Conservation (phyloP, 2,797 vertebrate genomes). For the Sebastiscus tertius region DNA sequence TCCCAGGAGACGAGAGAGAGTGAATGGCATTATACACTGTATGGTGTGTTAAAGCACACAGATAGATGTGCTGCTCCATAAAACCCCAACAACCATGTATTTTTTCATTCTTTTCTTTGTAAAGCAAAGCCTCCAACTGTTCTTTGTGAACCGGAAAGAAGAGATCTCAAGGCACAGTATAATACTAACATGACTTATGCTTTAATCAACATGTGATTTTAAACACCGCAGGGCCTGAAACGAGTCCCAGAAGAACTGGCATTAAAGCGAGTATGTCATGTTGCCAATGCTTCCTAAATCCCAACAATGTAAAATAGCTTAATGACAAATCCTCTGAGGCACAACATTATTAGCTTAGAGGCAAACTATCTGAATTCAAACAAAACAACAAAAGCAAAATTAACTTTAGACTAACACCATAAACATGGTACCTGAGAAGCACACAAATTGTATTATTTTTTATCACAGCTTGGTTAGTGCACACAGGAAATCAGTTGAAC, state of each 20-base stretch:
- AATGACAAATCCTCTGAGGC: slow-evolving; percentile 10
- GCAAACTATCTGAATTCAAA: background rate
- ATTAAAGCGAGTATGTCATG: background rate
- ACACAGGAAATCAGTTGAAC: background rate
- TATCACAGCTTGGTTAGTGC: background rate
- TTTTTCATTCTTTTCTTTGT: background rate
- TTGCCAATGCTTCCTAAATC: slow-evolving; percentile 1
- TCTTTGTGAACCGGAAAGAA: background rate
- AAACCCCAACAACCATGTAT: background rate
- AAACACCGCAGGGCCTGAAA: background rate
- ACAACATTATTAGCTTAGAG: background rate
- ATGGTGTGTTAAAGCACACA: slow-evolving; percentile 2
- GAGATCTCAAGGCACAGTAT: background rate
- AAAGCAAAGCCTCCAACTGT: background rate
- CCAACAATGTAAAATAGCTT: slow-evolving; percentile 3
- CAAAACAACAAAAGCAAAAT: slow-evolving; percentile 11
- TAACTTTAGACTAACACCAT: background rate
- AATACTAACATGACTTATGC: background rate
- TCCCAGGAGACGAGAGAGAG: background rate
- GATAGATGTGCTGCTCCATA: background rate
- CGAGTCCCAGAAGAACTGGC: background rate
- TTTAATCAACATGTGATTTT: slow-evolving; percentile 6
- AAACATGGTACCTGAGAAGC: background rate
- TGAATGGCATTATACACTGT: background rate
- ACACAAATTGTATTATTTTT: background rate